These are phyloP conservation scores for Marisa cornuarietis DNA, from an alignment of 1,140 invertebrate species.

Conservation along the genomic window DNA sequence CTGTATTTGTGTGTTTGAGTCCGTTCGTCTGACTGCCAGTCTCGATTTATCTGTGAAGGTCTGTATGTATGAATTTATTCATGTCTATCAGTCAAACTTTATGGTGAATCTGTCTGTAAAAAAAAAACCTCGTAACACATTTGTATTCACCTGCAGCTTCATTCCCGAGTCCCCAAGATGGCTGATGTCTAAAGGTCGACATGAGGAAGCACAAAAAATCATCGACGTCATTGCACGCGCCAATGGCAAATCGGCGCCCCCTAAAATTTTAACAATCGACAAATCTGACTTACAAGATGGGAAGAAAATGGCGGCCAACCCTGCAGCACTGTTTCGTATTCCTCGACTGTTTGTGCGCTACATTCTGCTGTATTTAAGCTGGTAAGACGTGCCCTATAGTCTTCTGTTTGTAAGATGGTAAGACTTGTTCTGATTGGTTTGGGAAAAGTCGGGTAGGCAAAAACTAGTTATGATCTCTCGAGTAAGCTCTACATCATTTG, in stretches of 20 bases:
- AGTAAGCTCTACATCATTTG: background rate
- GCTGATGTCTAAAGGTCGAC: conserved; percentile 41
- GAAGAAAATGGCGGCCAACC: conserved; percentile 6
- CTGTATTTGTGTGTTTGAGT: too few relatives aligned
- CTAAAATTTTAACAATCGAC: background rate
- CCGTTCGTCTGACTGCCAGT: background rate
- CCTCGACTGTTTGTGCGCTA: conserved; percentile 28
- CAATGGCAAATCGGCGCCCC: conserved; percentile 30
- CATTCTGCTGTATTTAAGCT: conserved; percentile 40
- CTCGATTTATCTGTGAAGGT: background rate
- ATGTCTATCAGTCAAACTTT: background rate
- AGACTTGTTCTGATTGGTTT: too few relatives aligned
- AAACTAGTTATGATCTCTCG: background rate
- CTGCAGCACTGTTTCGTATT: conserved; percentile 29
- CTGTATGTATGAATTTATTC: too few relatives aligned
- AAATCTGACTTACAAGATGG: background rate
- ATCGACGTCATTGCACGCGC: conserved; percentile 34
- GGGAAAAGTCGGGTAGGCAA: too few relatives aligned
- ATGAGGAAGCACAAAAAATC: conserved; percentile 47
- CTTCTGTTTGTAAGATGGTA: too few relatives aligned
- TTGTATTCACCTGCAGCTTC: conserved; percentile 29
- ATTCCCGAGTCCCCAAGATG: conserved; percentile 56
- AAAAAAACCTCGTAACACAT: too few relatives aligned
- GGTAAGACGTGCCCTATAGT: conserved; percentile 23
- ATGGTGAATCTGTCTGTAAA: too few relatives aligned